A percentile compares a stretch with the other conserved stretches of the same genome.
Evolutionary conservation across 2,888 invertebrate genomes (phyloP).

Genomic region (Perizoma affinitatum): DNA sequence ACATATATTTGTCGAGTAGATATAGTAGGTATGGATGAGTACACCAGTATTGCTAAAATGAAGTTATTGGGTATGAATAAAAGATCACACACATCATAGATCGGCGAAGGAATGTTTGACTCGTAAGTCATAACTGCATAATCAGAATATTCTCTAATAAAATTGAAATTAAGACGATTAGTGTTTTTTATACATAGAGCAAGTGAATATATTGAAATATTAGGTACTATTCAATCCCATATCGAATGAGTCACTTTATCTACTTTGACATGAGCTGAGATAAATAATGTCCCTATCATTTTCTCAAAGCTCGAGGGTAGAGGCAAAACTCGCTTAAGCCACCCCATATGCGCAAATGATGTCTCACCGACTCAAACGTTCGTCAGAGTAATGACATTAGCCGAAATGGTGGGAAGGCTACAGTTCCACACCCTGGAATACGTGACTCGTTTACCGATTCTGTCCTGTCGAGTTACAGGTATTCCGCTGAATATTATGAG

Average conservation of each 20-base stretch:
- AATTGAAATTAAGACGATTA: too few species aligned
- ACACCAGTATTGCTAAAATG: constrained; percentile 11
- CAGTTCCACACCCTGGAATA: constrained; percentile 54
- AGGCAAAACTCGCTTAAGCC: constrained; percentile 23
- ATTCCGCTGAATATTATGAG: constrained; percentile 60
- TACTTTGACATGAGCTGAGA: constrained; percentile 9
- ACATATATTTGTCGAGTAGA: constrained; percentile 13
- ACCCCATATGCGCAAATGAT: constrained; percentile 32
- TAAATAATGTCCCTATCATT: constrained; percentile 22
- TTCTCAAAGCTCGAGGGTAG: constrained; percentile 10
- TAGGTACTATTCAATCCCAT: constrained; percentile 1
- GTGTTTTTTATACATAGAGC: neutral
- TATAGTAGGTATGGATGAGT: constrained; percentile 3
- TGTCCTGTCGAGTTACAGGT: constrained; percentile 35
- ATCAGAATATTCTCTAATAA: constrained; percentile 18
- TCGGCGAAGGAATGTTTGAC: constrained; percentile 20
- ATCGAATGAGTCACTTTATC: constrained; percentile 8
- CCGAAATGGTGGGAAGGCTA: constrained; percentile 68
- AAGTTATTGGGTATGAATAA: constrained; percentile 28
- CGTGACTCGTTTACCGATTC: constrained; percentile 59
- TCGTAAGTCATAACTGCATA: constrained; percentile 18
- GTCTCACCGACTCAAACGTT: constrained; percentile 49
- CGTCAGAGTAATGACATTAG: constrained; percentile 67
- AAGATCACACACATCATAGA: constrained; percentile 16
- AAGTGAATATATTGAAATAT: constrained; percentile 14